Percentiles rank a stretch among this genome's conserved stretches.
These are phyloP conservation scores for Herpetotheres cachinnans DNA, from an alignment of 2,113 vertebrate genomes.

Conservation along the genomic window DNA sequence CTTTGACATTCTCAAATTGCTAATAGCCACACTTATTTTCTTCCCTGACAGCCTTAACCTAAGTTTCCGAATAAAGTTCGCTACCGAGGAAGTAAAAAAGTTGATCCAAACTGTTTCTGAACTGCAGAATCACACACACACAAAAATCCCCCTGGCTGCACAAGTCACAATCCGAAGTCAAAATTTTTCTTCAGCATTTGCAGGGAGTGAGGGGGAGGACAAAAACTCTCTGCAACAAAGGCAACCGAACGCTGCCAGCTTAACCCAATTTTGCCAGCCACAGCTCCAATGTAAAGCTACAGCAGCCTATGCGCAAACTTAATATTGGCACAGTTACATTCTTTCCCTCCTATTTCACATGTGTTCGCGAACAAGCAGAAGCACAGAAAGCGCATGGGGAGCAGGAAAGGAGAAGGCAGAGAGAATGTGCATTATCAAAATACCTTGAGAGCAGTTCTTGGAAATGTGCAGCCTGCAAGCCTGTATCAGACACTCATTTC, in stretches of 20 bases:
- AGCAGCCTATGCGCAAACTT: background rate
- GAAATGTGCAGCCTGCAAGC: slow-evolving; percentile 62
- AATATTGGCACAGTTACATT: rapidly evolving
- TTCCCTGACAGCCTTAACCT: background rate
- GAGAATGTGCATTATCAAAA: slow-evolving; percentile 67
- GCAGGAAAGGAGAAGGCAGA: slow-evolving; percentile 58
- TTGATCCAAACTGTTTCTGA: background rate
- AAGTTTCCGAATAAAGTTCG: slow-evolving; percentile 1
- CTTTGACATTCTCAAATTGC: background rate
- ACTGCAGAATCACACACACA: background rate
- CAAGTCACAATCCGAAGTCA: background rate
- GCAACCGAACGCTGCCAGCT: background rate
- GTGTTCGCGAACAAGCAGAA: background rate
- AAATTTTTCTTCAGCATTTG: background rate
- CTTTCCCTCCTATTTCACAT: background rate
- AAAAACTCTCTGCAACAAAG: background rate
- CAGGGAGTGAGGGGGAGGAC: background rate
- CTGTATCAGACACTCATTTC: slow-evolving; percentile 67
- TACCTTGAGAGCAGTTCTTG: slow-evolving; percentile 70
- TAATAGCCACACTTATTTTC: background rate
- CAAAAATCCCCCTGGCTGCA: background rate
- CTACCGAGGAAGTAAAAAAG: background rate
- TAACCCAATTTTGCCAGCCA: background rate
- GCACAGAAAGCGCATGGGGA: background rate
- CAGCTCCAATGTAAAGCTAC: background rate